phyloP scores from a whole-genome alignment of 2,113 vertebrate species.

The Pelecanoides urinatrix region DNA sequence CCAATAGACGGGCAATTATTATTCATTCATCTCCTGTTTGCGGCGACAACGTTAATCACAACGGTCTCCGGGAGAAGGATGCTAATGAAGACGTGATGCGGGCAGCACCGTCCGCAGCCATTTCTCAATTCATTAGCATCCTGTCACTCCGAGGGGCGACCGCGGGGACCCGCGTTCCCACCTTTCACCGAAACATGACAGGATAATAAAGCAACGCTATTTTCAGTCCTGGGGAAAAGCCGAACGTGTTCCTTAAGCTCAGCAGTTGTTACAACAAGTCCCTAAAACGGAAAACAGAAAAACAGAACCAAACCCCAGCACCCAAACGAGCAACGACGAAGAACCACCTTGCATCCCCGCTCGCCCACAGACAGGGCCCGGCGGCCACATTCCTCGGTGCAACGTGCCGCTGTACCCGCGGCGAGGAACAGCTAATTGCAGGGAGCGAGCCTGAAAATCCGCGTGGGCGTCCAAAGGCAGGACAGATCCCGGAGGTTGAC shows the following conservation, averaged over 20 bases:
- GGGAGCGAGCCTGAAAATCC: background rate
- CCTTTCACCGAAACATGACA: slow-evolving; percentile 51
- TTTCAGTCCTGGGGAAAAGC: background rate
- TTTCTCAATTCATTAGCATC: slow-evolving; percentile 63
- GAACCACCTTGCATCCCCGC: background rate
- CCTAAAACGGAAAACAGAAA: background rate
- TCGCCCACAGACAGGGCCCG: background rate
- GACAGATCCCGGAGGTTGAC: background rate
- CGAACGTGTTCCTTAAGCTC: background rate
- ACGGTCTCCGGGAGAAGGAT: slow-evolving; percentile 42
- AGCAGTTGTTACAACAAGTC: background rate
- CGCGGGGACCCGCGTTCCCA: background rate
- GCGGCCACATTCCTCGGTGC: background rate
- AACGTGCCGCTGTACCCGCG: accelerated
- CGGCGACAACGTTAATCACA: slow-evolving; percentile 64
- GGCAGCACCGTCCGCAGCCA: background rate
- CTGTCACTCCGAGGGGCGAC: background rate
- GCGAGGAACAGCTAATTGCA: background rate
- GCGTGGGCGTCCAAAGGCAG: background rate
- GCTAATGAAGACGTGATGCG: slow-evolving; percentile 71
- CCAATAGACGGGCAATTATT: slow-evolving; percentile 46
- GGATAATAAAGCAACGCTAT: slow-evolving; percentile 16
- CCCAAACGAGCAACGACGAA: accelerated
- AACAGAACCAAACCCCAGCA: background rate
- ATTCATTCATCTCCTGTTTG: slow-evolving; percentile 66